Base-by-base conservation (phyloP, 2,797 vertebrate genomes). In the Cirrhinus molitorella region DNA sequence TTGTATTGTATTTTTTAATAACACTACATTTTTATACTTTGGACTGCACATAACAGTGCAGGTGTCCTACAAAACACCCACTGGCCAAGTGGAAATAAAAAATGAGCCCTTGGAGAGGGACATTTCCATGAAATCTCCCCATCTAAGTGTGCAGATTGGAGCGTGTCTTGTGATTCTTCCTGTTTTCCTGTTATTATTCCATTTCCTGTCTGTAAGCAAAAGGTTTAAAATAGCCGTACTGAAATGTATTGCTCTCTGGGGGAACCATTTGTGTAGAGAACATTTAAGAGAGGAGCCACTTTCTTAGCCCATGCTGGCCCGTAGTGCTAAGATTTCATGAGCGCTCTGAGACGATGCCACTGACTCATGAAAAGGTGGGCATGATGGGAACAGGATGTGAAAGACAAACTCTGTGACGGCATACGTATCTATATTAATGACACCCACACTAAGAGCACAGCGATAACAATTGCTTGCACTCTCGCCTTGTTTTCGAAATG, bases 181-280 rank as follows among this genome's bases (percentile, higher is more conserved):
- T 85, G 89, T 70, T 85, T 89, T 88, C 89, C 90, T 91, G 90
- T 93, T 93, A 93, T 94, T 95, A 93, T 94, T 94, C 91, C 91
- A 92, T 94, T 95, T 95, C 93, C 94, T 94, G 88, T 80, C 85
- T 63, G 66, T 89, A 89, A 94, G 90, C 89, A 89, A 93, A 94
- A 94, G 89, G 91, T 91, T 93, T 37, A 65, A 94, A 95, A 95
- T 95, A 95, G 92, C 91, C 88, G 77, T 21, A 77, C 85, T 90
- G 89, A 93, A 93, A 92, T 93, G 90, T 91, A 92, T 91, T 92
- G 87, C 92, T 93, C 94, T 94, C 92, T 16, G 91, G 92, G 70
- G 80, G 67, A 63, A 37, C n/a, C 23, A 23, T 77, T 80, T 76
- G 85, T 83, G 92, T 92, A 79, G 37, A 85, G 90, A 91, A 88